Evolutionary conservation across 1,140 invertebrate genomes (phyloP).

Genomic region (Drusus annulatus): DNA sequence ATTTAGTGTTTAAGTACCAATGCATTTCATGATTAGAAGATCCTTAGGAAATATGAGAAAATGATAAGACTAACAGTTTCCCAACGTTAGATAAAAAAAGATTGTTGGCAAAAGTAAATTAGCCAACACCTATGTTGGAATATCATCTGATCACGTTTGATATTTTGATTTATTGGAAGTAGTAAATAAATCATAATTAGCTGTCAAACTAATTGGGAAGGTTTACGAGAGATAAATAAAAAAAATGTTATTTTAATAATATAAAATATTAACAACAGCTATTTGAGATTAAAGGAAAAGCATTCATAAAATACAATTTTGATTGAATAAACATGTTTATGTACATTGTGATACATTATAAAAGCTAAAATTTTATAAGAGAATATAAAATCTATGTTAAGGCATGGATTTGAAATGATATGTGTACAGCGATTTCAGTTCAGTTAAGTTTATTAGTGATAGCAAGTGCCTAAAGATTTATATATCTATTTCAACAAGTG

Average conservation of each 20-base stretch:
- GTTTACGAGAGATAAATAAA: constrained; percentile 6
- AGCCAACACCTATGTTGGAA: too few relatives aligned
- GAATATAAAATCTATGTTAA: constrained; percentile 40
- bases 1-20: too few relatives aligned
- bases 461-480: constrained; percentile 37
- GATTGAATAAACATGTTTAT: constrained; percentile 5
- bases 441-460: constrained; percentile 24
- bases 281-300: constrained; percentile 36
- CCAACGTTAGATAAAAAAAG: too few relatives aligned
- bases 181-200: not conserved
- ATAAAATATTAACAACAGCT: constrained; percentile 40
- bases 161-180: too few relatives aligned
- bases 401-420: constrained; percentile 42
- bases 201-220: not conserved
- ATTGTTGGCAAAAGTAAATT: too few relatives aligned
- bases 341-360: constrained; percentile 8
- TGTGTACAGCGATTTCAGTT: constrained; percentile 37
- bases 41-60: too few relatives aligned
- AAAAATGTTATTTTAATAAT: constrained; percentile 26
- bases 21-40: too few relatives aligned
- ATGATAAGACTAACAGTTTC: too few relatives aligned
- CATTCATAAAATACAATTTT: constrained; percentile 17
- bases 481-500: not conserved
- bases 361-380: constrained; percentile 40
- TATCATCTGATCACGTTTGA: too few relatives aligned